Base-by-base conservation (phyloP, 1,140 invertebrate genomes). In the Euwallacea fornicatus region DNA sequence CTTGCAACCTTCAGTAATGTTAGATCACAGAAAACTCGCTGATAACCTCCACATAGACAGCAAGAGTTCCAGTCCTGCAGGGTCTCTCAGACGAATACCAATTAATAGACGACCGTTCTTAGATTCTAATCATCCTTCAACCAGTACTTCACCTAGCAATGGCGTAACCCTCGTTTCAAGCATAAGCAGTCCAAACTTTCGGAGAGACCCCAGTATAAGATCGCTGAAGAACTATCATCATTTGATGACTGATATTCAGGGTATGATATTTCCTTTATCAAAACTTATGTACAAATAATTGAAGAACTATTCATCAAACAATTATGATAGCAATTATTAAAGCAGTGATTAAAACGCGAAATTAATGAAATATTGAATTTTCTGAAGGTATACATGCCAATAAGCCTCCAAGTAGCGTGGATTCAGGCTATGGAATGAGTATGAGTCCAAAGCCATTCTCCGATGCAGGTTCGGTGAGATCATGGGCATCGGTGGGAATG, bases 401-500 rank as follows among this genome's bases (percentile, higher is more conserved):
- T 7, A 75, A 74, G 55, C 59, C 70, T 50, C 72, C 76, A 2
- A 75, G 76, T 64, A 78, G 77, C 58, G 47, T 72, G 4, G 78
- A 79, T 67, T 69, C 74, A 9, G 76, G 74, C 66, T 74, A 77
- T 58, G 66, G 78, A 7, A 54, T 67, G 42, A 67, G 65, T 42
- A 42, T 42, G 47, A 65, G 21, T 54, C 73, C 76, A 10, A 76
- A 73, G 61, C 75, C 75, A 50, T 86, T 83, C 74, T 83, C 83
- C 55, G 88, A 89, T 78, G 87, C 87, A 43, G 85, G 88, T 11
- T 92, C 91, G 7, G 86, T 92, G 42, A 85, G 89, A 58, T 92
- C 90, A 41, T 85, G 93, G 72, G 90, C 91, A 58, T 93, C 91
- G 41, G 91, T 94, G 72, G 92, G 91, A 41, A 89, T 94, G 87